phyloP scores from a whole-genome alignment of 2,888 invertebrate species.

The Leucophenga montana region DNA sequence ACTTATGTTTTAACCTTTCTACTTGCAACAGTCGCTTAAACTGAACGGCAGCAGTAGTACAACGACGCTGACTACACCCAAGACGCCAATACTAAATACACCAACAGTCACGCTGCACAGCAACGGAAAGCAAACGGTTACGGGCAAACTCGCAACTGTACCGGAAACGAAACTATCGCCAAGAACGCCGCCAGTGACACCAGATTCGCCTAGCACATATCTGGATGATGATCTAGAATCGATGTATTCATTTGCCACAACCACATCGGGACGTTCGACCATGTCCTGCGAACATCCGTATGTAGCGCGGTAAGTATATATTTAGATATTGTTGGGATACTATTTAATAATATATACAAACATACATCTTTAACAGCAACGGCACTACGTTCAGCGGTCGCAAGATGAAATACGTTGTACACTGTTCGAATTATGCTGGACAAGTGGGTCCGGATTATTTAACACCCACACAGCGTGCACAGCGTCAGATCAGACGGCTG shows the following conservation, averaged over 20 bases:
- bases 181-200: constrained; percentile 78
- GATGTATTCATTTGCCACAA: constrained; percentile 84
- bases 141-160: constrained; percentile 56
- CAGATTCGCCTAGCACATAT: constrained; percentile 75
- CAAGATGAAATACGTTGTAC: constrained; percentile 86
- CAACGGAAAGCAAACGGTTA: neutral
- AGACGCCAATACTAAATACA: constrained; percentile 63
- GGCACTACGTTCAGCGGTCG: constrained; percentile 82
- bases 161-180: constrained; percentile 72
- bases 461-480: constrained; percentile 90
- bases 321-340: neutral
- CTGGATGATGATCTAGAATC: constrained; percentile 84
- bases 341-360: constrained; percentile 36
- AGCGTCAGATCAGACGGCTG: constrained; percentile 84
- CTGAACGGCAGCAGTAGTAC: constrained; percentile 63
- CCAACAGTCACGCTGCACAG: neutral
- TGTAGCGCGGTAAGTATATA: constrained; percentile 78
- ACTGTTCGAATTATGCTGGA: constrained; percentile 86
- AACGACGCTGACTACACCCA: constrained; percentile 68
- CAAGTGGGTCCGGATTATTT: constrained; percentile 87
- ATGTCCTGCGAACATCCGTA: constrained; percentile 84
- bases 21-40: constrained; percentile 69
- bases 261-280: constrained; percentile 83
- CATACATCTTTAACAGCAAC: constrained; percentile 72
- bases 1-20: constrained; percentile 55